Evolutionary conservation across 2,888 invertebrate genomes (phyloP), one percentile per base, ranked within the genome.

Genomic region (Archips xylosteana): DNA sequence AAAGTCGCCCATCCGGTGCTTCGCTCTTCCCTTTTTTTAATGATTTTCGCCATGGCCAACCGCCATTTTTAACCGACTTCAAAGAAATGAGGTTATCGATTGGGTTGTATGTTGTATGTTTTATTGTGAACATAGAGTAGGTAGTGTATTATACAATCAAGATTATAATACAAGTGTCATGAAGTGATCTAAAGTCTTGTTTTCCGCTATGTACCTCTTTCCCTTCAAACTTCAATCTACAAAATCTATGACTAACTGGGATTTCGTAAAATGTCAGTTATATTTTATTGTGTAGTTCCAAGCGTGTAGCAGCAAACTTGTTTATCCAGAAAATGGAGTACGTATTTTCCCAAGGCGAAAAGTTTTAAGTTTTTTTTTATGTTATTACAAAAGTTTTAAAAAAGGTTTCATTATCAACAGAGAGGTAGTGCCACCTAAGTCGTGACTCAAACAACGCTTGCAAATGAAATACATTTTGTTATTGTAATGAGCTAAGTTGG

Each of bases 401-500:
- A 65, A 61, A 32, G 49, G 39, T 65, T 61, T 71, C 66, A 61
- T 61, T 61, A 49, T n/a, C 45, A 54, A 54, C 60, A 61, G 51
- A 71, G 49, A 71, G 70, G 57, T 47, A 62, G 54, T 57, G 34
- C 39, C 23, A 51, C 36, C 65, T 63, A 63, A 65, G 59, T 59
- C 49, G 60, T 71, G 59, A 60, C 49, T 60, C 54, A 42, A 34
- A 51, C 15, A 62, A 57, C 23, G 15, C 15, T 59, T 12, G 45
- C 23, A 64, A 63, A 64, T 73, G 63, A 64, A 64, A 47, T 64
- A 74, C 59, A 69, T 74, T 69, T 69, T 65, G 64, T 70, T 68
- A 63, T 64, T 74, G 69, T 69, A 74, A 70, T 74, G 63, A 64
- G 64, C 60, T 36, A 54, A 74, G 66, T 67, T 67, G n/a, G 45